Base-by-base conservation (phyloP, 2,113 vertebrate species). In the Neoarius graeffei region DNA sequence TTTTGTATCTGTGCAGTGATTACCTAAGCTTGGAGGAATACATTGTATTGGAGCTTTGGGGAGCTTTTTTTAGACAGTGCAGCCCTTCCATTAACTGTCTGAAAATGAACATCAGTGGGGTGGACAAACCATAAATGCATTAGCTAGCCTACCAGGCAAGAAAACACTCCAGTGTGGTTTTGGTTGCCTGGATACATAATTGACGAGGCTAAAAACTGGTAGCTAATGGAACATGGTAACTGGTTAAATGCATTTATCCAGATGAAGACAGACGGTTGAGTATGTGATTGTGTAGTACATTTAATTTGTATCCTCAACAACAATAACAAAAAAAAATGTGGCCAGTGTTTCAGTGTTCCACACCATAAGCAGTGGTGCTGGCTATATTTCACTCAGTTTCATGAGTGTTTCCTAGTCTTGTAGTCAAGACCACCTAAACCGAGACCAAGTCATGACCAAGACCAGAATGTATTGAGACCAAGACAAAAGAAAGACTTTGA, bases 31-130 rank as follows among this genome's bases (percentile, higher is more conserved):
- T 83, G 59, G 14, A 66, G 59, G 23, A 64, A 25, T 83, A 11
- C 20, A 50, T 17, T 83, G 60, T 66, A 5, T 25, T 27, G 23
- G 25, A 67, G 57, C 19, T 62, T 82, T 82, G 1, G 7, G 10
- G 10, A 62, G 57, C 56, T 81, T 20, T 82, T 82, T 82, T 42
- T 82, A 62, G 13, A n/a, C 48, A 52, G 48, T 19, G 48, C 42
- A 83, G 81, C 42, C 48, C 23, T 83, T 84, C 81, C 42, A 83
- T 83, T 83, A 62, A 64, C 30, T 60, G 27, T 20, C 81, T 83
- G 35, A 83, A 83, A 64, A 48, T 42, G 35, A 83, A 48, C 82
- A 84, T 67, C 82, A 67, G 82, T 25, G 15, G 48, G 42, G 48
- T 84, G 82, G 62, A 27, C 25, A 54, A 84, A 83, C 8, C 60